Conservation (phyloP, 2,888 invertebrate genomes). For the Lasioglossum malachurum region DNA sequence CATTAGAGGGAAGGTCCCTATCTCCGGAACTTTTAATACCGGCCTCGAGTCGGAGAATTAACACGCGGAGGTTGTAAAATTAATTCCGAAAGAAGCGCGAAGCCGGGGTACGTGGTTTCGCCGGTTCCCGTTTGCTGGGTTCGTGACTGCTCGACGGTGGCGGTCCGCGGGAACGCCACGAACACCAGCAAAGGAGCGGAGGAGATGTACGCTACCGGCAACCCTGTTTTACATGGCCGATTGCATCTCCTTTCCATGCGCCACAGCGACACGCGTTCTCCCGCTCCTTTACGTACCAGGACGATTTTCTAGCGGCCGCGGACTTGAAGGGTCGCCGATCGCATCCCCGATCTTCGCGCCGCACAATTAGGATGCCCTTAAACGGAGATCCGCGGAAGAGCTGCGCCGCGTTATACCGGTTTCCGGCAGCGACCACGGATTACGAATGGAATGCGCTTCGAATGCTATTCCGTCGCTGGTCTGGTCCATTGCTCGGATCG, state of each 20-base stretch:
- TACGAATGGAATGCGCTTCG: conserved; percentile 52
- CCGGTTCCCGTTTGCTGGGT: conserved; percentile 33
- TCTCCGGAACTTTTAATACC: conserved; percentile 20
- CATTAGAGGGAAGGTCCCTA: conserved; percentile 9
- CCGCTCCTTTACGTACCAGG: conserved; percentile 35
- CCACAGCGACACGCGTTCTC: conserved; percentile 71
- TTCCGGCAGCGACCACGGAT: conserved; percentile 55
- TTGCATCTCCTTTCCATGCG: conserved; percentile 72
- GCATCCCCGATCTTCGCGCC: conserved; percentile 65
- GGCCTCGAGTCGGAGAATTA: conserved; percentile 33
- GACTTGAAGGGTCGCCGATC: conserved; percentile 65
- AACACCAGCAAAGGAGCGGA: conserved; percentile 51
- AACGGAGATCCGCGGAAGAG: conserved; percentile 61
- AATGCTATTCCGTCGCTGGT: conserved; percentile 16
- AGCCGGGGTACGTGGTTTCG: conserved; percentile 33
- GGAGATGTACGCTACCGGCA: conserved; percentile 72
- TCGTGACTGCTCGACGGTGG: conserved; percentile 63
- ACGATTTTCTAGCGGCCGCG: conserved; percentile 67
- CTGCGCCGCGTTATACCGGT: conserved; percentile 55
- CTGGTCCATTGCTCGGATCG: neutral
- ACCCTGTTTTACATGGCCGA: conserved; percentile 77
- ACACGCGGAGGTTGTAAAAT: conserved; percentile 60
- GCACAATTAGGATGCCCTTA: conserved; percentile 73
- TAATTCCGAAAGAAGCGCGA: conserved; percentile 60
- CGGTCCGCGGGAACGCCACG: conserved; percentile 52